phyloP scores from a whole-genome alignment of 1,140 invertebrate species.

The Zaprionus africanus region DNA sequence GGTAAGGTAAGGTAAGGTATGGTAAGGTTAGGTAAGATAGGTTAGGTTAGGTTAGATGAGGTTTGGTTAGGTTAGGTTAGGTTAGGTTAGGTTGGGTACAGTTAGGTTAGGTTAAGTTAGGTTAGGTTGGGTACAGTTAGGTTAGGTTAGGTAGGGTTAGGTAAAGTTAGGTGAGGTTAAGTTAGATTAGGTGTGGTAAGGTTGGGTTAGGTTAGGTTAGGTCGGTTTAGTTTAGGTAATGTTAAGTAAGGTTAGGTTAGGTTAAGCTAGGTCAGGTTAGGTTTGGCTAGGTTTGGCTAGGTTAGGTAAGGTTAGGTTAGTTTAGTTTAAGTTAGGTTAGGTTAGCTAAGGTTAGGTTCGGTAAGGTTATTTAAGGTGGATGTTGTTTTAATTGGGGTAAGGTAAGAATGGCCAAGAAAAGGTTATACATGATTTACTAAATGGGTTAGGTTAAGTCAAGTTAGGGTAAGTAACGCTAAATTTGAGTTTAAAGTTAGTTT shows the following conservation, averaged over 20 bases:
- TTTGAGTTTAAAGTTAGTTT: background rate
- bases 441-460: background rate
- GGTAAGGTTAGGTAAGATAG: too few species aligned
- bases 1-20: too few species aligned
- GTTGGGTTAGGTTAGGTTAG: background rate
- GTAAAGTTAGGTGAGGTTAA: background rate
- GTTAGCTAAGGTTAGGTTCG: too few species aligned
- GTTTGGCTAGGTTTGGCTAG: too few species aligned
- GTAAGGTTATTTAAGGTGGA: too few species aligned
- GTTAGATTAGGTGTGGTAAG: background rate
- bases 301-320: background rate
- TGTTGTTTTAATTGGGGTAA: too few species aligned
- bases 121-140: background rate
- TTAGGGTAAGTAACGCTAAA: background rate
- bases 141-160: too few species aligned
- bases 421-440: background rate
- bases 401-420: too few species aligned
- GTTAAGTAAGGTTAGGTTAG: background rate
- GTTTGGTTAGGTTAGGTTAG: background rate
- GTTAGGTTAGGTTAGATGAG: background rate
- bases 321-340: background rate
- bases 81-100: background rate
- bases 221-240: too few species aligned
- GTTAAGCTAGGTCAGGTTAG: background rate
- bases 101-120: background rate